phyloP scores from a whole-genome alignment of 1,140 invertebrate species.

The Calycopis cecrops region DNA sequence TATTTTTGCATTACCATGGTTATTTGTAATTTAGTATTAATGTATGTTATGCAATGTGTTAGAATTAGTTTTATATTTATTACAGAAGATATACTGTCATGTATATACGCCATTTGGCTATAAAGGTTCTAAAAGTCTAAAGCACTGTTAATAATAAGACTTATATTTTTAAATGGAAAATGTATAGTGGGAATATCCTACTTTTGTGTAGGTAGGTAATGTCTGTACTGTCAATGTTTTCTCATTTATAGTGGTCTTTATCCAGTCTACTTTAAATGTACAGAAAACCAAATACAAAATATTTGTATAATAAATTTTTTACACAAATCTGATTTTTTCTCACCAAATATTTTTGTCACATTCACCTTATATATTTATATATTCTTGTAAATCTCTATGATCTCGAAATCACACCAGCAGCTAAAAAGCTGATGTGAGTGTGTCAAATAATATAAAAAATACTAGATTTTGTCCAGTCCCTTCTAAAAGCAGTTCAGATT shows the following conservation, averaged over 20 bases:
- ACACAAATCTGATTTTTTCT: conserved; percentile 24
- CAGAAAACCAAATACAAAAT: conserved; percentile 33
- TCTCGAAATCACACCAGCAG: no score
- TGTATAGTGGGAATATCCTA: conserved; percentile 1
- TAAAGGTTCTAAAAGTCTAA: conserved; percentile 9
- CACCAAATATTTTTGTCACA: no score
- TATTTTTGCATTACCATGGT: no score
- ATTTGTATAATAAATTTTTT: conserved; percentile 58
- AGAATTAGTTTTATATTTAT: conserved; percentile 5
- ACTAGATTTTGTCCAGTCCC: no score
- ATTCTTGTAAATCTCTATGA: no score
- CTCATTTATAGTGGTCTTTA: conserved; percentile 27
- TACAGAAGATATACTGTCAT: not conserved
- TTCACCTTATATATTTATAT: no score
- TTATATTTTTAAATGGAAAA: conserved; percentile 8
- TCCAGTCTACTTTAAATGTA: conserved; percentile 35
- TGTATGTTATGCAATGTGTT: no score
- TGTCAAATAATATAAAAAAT: no score
- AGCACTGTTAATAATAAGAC: conserved; percentile 3
- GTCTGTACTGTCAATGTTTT: conserved; percentile 6
- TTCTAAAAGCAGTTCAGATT: no score
- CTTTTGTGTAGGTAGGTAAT: conserved; percentile 13
- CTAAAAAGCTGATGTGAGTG: no score
- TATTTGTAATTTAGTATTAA: no score
- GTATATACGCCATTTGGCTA: conserved; percentile 1